Base-by-base conservation (phyloP, 2,797 vertebrate genomes). In the Eulemur rubriventer region DNA sequence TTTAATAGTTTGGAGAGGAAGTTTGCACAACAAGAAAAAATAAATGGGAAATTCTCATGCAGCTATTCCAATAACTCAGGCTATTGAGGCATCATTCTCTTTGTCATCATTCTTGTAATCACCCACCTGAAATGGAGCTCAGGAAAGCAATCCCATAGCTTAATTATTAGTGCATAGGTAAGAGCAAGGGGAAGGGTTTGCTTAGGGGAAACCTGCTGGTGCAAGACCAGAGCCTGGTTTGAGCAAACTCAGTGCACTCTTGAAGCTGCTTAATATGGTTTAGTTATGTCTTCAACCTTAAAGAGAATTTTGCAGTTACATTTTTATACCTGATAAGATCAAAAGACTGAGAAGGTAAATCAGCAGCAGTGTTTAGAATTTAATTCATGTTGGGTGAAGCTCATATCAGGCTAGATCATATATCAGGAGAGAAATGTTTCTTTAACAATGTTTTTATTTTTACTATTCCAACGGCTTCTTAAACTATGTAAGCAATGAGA, bases 401-500 rank as follows among this genome's bases (percentile, higher is more conserved):
- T 79, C 52, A 35, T 82, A 22, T 46, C 52, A 83, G 61, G 59
- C 13, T 81, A 84, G 26, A 88, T 79, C n/a, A 59, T 57, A 59
- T 33, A 38, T 46, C 70, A 78, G 33, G 43, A 90, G 73, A 84
- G 41, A 30, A 95, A 88, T 65, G 50, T 75, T 72, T 95, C 26
- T 61, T 94, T 72, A 83, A 57, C 35, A 80, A 22, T 82, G 12
- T 93, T 96, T 93, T 94, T 33, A 75, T 57, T 85, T 82, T 55
- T 85, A 4, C 28, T 93, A 17, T 87, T 78, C 70, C 38, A 81
- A 95, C 95, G 43, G 7, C 48, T 92, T 95, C 35, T 93, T 88
- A 82, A 83, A 75, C 28, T 94, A 35, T 22, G 63, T 82, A 91
- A 94, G 41, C 46, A 90, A 88, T 96, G 85, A 93, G 63, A 69